phyloP scores from a whole-genome alignment of 2,888 invertebrate genomes.

The Phaedon cochleariae region DNA sequence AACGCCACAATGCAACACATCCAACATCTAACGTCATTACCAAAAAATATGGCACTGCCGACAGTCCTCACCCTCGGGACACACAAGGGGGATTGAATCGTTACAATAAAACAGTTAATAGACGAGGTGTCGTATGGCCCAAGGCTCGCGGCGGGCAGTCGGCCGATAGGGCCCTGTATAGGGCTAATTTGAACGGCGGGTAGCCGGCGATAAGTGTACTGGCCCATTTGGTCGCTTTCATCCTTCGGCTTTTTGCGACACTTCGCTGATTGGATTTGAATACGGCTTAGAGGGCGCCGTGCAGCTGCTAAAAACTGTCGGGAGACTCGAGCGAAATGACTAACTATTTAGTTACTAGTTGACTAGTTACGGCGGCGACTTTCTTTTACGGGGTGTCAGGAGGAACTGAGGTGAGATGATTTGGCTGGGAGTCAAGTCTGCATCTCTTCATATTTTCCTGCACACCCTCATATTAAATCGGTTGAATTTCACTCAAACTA shows the following conservation, averaged over 20 bases:
- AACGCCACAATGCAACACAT: constrained; percentile 53
- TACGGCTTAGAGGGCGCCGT: constrained; percentile 49
- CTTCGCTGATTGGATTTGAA: constrained; percentile 61
- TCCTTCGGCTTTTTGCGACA: constrained; percentile 54
- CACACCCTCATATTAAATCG: too few relatives aligned
- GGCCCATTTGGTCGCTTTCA: constrained; percentile 52
- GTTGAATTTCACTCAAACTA: too few relatives aligned
- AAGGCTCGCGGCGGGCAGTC: constrained; percentile 57
- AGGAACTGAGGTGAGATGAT: too few relatives aligned
- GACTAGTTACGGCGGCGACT: too few relatives aligned
- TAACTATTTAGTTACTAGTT: too few relatives aligned
- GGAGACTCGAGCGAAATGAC: constrained; percentile 5
- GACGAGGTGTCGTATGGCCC: constrained; percentile 63
- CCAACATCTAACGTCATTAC: constrained; percentile 57
- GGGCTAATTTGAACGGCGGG: constrained; percentile 64
- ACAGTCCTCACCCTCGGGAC: constrained; percentile 48
- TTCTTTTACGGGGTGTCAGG: too few relatives aligned
- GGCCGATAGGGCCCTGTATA: constrained; percentile 56
- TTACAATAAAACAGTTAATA: constrained; percentile 64
- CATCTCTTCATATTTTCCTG: too few relatives aligned
- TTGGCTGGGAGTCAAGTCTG: too few relatives aligned
- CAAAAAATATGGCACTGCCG: constrained; percentile 54
- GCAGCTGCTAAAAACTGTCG: constrained; percentile 31
- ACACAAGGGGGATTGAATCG: constrained; percentile 58
- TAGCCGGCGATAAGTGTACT: constrained; percentile 59